These are phyloP conservation scores for Tupaia chinensis DNA, from an alignment of 2,113 vertebrate genomes.

Conservation along the genomic window DNA sequence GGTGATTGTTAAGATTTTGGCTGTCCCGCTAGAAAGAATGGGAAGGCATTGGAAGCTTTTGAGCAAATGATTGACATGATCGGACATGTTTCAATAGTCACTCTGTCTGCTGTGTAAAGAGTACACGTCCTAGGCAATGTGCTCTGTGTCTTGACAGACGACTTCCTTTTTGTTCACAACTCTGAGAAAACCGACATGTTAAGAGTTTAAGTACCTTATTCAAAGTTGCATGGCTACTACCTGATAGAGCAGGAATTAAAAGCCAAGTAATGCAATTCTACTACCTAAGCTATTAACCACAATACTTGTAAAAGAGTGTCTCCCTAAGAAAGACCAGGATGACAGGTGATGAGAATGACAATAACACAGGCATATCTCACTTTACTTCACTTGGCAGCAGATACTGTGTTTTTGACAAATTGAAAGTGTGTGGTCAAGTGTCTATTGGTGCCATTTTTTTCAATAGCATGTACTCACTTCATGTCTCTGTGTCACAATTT, in stretches of 20 bases:
- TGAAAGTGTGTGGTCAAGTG: no score
- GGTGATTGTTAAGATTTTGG: neutral
- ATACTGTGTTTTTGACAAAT: no score
- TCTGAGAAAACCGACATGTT: neutral
- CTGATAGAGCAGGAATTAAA: neutral
- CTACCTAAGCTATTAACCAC: neutral
- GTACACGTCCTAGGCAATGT: neutral
- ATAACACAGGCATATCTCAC: neutral
- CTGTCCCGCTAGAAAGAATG: neutral
- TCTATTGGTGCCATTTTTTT: no score
- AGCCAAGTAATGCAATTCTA: neutral
- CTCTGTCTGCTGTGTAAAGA: neutral
- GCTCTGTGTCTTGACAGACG: neutral
- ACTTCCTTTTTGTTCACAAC: neutral
- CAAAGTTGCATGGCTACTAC: neutral
- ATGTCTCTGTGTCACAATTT: no score
- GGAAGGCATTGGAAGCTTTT: neutral
- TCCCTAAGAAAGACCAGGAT: neutral
- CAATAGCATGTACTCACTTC: no score
- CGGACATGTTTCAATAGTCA: neutral
- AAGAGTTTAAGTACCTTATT: neutral
- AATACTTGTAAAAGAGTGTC: neutral
- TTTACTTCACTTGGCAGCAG: no score
- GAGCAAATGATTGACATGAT: neutral
- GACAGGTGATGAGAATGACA: neutral